Base-by-base conservation (phyloP, 2,797 vertebrate species). In the Chiroxiphia lanceolata region DNA sequence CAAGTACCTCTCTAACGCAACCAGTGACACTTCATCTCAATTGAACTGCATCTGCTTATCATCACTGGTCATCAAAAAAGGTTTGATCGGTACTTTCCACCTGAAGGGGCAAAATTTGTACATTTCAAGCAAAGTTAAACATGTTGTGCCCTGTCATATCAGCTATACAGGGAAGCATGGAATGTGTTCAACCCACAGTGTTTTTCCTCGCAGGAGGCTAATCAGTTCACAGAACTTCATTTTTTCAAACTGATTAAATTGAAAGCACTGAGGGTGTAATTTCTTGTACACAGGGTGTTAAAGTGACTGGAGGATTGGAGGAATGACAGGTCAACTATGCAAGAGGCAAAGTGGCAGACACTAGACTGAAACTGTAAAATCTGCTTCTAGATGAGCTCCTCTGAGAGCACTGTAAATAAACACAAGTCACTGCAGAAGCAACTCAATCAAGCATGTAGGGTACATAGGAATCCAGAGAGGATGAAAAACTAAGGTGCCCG, bases 371-470 rank as follows among this genome's bases (percentile, higher is more conserved):
- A 51, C 11, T n/a, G 21, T 53, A 70, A 71, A 74, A 76, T 33
- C 26, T 83, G 14, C 29, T 77, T 90, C 69, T 47, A 71, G 23
- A 36, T 81, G 61, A 89, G 25, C 44, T 67, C 18, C 38, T 61
- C 31, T 47, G n/a, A 82, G 40, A 36, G 12, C 22, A 38, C 36
- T 56, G 56, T 48, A 56, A 48, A n/a, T 36, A 75, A 83, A 85
- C 2, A 6, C 0, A 0, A 0, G 9, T 2, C 74, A 60, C 31
- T 47, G 60, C 44, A 86, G 48, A 47, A 13, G 27, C 7, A 78
- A 86, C 13, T 4, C 19, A 9, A 27, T 50, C 25, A 68, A 11
- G 15, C n/a, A 38, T 13, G 5, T 34, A 70, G 10, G 22, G 57
- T 31, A 63, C 10, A 34, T 0, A 48, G 27, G 22, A 82, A 44